Percentiles rank a stretch among this genome's conserved stretches.
Conservation (phyloP, 2,113 vertebrate species). For the Trochalopteron elliotii region DNA sequence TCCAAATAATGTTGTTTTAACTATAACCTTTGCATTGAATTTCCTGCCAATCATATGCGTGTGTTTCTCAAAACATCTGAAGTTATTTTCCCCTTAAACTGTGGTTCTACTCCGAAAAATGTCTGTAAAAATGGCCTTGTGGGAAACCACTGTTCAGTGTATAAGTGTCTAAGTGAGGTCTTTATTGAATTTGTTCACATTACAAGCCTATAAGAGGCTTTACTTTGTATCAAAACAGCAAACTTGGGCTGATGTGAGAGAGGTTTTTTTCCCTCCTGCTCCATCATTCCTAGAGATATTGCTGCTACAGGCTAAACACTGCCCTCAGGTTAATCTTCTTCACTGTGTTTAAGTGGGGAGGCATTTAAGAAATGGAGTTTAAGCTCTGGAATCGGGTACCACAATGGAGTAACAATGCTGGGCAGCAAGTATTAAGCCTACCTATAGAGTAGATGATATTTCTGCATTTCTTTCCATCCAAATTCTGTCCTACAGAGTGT, state of each 20-base stretch:
- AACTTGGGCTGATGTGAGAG: neutral
- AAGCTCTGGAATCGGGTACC: neutral
- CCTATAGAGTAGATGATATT: neutral
- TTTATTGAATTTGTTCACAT: neutral
- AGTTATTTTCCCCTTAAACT: slow-evolving; percentile 36
- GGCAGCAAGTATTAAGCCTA: neutral
- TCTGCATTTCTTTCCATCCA: neutral
- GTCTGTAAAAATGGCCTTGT: neutral
- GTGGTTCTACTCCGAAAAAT: slow-evolving; percentile 39
- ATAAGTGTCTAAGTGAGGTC: neutral
- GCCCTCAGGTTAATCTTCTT: neutral
- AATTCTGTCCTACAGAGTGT: neutral
- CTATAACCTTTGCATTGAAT: slow-evolving; percentile 62
- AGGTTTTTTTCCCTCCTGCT: neutral
- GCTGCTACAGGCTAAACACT: neutral
- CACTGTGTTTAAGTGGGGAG: neutral
- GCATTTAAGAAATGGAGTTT: neutral
- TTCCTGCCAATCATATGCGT: neutral
- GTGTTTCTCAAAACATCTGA: slow-evolving; percentile 32
- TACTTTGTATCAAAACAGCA: neutral
- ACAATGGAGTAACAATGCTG: neutral
- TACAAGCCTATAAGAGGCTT: neutral
- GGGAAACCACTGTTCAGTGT: neutral
- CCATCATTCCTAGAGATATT: neutral
- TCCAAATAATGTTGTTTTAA: slow-evolving; percentile 56